phyloP scores from a whole-genome alignment of 2,888 invertebrate genomes.

The Junonia oenone region DNA sequence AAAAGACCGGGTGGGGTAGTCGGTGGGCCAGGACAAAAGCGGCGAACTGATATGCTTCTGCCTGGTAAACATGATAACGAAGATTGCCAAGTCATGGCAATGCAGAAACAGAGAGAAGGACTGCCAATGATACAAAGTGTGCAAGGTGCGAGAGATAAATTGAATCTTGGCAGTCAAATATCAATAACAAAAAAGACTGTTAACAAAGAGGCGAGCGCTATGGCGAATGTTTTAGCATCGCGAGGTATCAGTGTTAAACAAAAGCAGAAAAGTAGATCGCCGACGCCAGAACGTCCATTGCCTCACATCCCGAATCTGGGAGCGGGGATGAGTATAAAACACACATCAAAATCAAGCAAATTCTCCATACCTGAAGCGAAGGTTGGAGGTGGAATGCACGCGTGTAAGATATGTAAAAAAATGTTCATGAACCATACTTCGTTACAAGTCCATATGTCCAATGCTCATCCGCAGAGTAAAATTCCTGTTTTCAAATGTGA shows the following conservation, averaged over 20 bases:
- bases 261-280: conserved; percentile 76
- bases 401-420: conserved; percentile 69
- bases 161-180: conserved; percentile 86
- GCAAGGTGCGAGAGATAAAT: conserved; percentile 81
- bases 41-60: conserved; percentile 82
- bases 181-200: conserved; percentile 83
- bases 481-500: conserved; percentile 81
- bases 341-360: conserved; percentile 64
- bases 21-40: conserved; percentile 56
- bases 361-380: conserved; percentile 68
- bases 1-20: conserved; percentile 52
- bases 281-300: conserved; percentile 63
- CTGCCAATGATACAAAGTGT: conserved; percentile 87
- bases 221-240: conserved; percentile 87
- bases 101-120: conserved; percentile 86
- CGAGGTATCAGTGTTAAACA: conserved; percentile 88
- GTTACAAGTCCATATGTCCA: conserved; percentile 56
- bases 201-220: conserved; percentile 85
- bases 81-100: conserved; percentile 86
- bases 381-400: conserved; percentile 58
- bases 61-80: conserved; percentile 86
- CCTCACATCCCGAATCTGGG: conserved; percentile 72
- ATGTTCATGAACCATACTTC: conserved; percentile 66
- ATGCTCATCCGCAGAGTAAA: conserved; percentile 62
- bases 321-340: conserved; percentile 75